Conservation (phyloP, 2,888 invertebrate genomes). For the Macrosoma leucophasiata region DNA sequence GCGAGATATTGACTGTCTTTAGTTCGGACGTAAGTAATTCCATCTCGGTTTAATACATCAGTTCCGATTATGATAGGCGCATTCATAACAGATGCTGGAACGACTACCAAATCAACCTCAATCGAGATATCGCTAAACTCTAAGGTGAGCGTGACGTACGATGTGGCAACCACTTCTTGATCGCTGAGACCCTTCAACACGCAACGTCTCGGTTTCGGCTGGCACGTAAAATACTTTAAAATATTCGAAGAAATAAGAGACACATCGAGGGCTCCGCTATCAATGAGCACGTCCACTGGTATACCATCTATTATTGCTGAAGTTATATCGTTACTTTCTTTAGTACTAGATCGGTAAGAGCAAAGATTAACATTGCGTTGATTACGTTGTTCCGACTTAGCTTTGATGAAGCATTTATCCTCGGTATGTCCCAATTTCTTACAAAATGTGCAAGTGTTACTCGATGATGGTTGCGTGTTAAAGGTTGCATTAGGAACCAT, state of each 20-base stretch:
- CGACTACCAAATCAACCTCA: constrained; percentile 18
- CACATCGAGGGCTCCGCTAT: background rate
- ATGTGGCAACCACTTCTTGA: background rate
- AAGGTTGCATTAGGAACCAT: too few relatives aligned
- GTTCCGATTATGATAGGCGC: constrained; percentile 23
- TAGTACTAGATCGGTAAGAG: background rate
- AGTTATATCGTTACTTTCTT: background rate
- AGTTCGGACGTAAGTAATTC: constrained; percentile 20
- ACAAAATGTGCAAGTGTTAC: background rate
- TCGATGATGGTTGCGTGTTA: background rate
- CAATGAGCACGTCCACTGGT: background rate
- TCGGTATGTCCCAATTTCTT: background rate
- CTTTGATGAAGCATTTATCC: background rate
- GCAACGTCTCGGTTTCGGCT: background rate
- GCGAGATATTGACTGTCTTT: constrained; percentile 16
- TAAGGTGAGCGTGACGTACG: constrained; percentile 5
- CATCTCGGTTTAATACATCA: constrained; percentile 23
- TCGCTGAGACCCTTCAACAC: background rate
- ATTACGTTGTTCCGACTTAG: background rate
- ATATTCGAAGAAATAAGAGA: background rate
- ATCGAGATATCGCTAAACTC: constrained; percentile 12
- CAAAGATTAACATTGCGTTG: background rate
- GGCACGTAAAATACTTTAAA: background rate
- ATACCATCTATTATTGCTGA: background rate
- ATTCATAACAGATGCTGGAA: constrained; percentile 17